Evolutionary conservation across 2,797 vertebrate species (phyloP), one percentile per base, ranked within the genome.

Genomic region (Zenarchopterus dispar): DNA sequence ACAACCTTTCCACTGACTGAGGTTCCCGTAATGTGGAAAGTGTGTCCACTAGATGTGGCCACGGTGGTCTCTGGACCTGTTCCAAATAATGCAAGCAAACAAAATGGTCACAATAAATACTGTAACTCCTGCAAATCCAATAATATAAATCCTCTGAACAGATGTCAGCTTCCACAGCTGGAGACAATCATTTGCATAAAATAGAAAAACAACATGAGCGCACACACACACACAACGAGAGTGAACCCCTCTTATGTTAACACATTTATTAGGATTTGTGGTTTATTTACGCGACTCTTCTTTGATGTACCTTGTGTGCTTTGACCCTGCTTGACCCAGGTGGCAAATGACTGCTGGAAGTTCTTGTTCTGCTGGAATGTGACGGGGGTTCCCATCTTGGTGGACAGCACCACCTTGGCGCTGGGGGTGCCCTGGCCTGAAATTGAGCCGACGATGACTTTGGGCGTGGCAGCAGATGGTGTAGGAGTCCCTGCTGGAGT

Each of bases 291-390:
- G 31, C 6, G 6, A 46, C 18, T 51, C 8, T 22, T 51, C 43
- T 44, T 17, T 19, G 11, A 52, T 49, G 52, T 90, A 96, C 96
- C 96, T 94, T 95, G 90, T 65, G 93, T 95, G 65, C 88, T 93
- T 44, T 98, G 97, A 89, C 97, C 97, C 93, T 99, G 97, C 71
- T 99, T 98, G 87, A 99, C 96, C 97, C 97, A 99, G 4, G 97
- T 96, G 50, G 97, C 97, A 61, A 99, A 99, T 1, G 96, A 97
- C 44, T 99, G 97, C 74, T 99, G 97, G 88, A 99, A 98, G 90
- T 97, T 99, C 89, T 98, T 98, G 89, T 94, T 97, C 88, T 96
- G 96, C 71, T 99, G 97, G 95, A 98, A 99, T 93, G 97, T 96
- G 69, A 99, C 96, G 6, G 97, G 96, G 82, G 95, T 96, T 23